These are phyloP conservation scores for Mycteria americana DNA, from an alignment of 2,797 vertebrate genomes.

Conservation along the genomic window DNA sequence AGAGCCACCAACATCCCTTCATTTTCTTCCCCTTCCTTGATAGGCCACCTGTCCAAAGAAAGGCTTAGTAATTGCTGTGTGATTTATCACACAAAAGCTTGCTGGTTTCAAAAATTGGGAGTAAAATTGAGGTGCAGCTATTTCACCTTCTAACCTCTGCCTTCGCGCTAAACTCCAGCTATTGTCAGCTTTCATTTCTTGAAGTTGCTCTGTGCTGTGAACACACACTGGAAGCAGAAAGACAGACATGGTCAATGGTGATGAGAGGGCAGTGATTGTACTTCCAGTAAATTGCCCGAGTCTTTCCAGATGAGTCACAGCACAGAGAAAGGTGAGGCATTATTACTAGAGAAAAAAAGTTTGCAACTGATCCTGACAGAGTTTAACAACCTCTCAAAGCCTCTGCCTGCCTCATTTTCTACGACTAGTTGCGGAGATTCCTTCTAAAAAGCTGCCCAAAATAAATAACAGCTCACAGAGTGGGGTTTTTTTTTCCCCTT, in stretches of 20 bases:
- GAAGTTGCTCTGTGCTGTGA: not conserved
- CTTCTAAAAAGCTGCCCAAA: not conserved
- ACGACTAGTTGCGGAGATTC: not conserved
- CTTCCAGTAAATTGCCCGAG: slow-evolving; percentile 2
- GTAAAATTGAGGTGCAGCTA: not conserved
- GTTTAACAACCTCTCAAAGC: not conserved
- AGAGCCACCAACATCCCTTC: not conserved
- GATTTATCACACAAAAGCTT: not conserved
- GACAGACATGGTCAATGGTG: not conserved
- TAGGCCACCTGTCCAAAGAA: not conserved
- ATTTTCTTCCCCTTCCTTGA: not conserved
- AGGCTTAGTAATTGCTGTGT: not conserved
- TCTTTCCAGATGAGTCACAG: slow-evolving; percentile 17
- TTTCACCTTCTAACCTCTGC: not conserved
- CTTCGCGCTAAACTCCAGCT: not conserved
- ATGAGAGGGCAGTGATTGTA: not conserved
- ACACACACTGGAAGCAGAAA: not conserved
- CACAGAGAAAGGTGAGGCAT: not conserved
- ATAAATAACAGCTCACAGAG: not conserved
- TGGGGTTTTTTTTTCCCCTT: not conserved
- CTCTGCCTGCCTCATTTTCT: not conserved
- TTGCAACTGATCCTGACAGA: not conserved
- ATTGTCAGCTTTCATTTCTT: slow-evolving; percentile 37
- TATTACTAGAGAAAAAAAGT: not conserved
- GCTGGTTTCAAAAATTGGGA: not conserved